These are phyloP conservation scores for Huso huso DNA, from an alignment of 2,797 vertebrate species.

Conservation along the genomic window DNA sequence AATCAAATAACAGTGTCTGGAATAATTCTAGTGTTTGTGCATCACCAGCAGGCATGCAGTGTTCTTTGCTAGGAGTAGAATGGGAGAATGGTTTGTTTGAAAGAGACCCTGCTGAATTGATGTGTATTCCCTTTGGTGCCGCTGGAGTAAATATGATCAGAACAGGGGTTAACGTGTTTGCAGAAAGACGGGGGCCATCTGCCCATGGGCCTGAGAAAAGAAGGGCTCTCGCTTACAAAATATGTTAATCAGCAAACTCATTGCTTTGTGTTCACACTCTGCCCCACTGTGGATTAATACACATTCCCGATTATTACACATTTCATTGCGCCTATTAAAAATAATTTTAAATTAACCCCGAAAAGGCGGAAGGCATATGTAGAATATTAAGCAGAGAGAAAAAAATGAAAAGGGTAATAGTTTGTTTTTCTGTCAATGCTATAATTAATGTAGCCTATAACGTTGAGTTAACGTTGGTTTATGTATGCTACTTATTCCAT, in stretches of 20 bases:
- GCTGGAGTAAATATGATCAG: constrained; percentile 45
- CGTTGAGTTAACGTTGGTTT: no score
- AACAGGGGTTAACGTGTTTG: constrained; percentile 40
- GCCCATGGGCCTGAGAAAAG: constrained; percentile 46
- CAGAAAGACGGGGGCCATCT: constrained; percentile 55
- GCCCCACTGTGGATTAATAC: constrained; percentile 22
- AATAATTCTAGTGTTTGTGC: constrained; percentile 6
- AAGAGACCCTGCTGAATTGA: constrained; percentile 47
- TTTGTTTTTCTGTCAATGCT: no score
- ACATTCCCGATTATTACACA: constrained; percentile 1
- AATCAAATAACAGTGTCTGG: no score
- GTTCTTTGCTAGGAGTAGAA: constrained; percentile 36
- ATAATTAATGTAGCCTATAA: no score
- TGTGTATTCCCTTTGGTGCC: constrained; percentile 43
- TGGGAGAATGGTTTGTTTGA: constrained; percentile 41
- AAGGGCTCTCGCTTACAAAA: constrained; percentile 45
- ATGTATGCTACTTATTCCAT: no score
- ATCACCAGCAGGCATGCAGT: constrained; percentile 24
- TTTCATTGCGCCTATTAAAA: constrained; percentile 7
- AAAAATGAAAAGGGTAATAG: no score
- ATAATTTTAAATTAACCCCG: neutral
- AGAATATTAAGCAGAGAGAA: no score
- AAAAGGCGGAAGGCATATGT: no score
- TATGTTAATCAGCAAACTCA: constrained; percentile 51
- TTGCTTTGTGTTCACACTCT: constrained; percentile 38